Evolutionary conservation across 2,888 invertebrate genomes (phyloP), one percentile per base, ranked within the genome.

Genomic region (Aspidiotus rigidus): DNA sequence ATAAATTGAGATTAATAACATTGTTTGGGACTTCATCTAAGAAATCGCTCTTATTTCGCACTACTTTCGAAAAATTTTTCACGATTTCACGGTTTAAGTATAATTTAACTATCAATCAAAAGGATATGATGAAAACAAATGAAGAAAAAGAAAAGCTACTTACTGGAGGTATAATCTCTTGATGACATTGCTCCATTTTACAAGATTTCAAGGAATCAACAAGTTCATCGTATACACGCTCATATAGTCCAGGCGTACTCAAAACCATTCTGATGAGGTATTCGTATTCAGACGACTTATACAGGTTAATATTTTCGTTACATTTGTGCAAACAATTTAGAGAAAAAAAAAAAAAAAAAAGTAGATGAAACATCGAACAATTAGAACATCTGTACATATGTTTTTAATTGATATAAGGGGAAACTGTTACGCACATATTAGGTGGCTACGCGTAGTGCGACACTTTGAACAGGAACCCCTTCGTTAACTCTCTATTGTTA

Each of bases 291-390:
- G 17, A 17, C 39, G 56, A 55, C 56, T 7, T 39, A 13, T 17
- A 16, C 59, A 17, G 16, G 16, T 59, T 59, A 13, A 17, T 59
- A 17, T 28, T 59, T 59, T 57, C 57, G 60, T 66, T 66, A 66
- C 66, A 66, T 59, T 66, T 66, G 66, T 66, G 57, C 60, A 66
- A 66, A 59, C 60, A 66, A 59, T 17, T 59, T 16, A 53, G 11
- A 53, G 53, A 53, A 5, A 53, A 53, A 53, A n/a, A n/a, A 64
- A 53, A 5, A 53, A 5, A 53, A 53, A 53, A n/a, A n/a, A 64
- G n/a, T n/a, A 56, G 53, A 64, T 62, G 61, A 11, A 9, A 67
- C 13, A 15, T 73, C 70, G 74, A 72, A 73, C 74, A 70, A 73
- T 56, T 56, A 16, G n/a, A 49, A 49, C 49, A 49, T 49, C 10